Base-by-base conservation (phyloP, 2,113 vertebrate species). In the Oncorhynchus keta region DNA sequence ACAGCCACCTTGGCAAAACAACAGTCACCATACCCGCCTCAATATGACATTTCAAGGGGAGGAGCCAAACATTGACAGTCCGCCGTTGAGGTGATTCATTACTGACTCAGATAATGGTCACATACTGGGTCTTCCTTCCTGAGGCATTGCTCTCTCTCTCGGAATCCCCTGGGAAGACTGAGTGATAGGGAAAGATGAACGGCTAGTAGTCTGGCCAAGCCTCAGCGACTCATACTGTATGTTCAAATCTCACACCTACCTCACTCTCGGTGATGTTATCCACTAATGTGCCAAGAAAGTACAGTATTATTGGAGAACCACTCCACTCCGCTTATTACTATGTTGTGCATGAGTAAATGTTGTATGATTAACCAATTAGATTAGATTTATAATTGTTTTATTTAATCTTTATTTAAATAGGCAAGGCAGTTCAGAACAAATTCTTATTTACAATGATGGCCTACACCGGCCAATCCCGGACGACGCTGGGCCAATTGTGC, bases 61-160 rank as follows among this genome's bases (percentile, higher is more conserved):
- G 73, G 32, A 66, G 74, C 9, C 82, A 82, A 85, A 85, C 85
- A 85, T 81, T 80, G 86, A 84, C 81, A 65, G 9, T 79, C 82
- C 80, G 84, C 87, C 84, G 79, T 75, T 77, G 74, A 84, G 77
- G 80, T 87, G 83, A 91, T 91, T 84, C 83, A 86, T 91, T 88
- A 84, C 70, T 39, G 84, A 26, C 77, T 85, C 77, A 84, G 85
- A 89, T 87, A 88, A 87, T 74, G 68, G 80, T 73, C 76, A 75
- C 82, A 73, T 75, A 80, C 30, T 62, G 77, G 75, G 72, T 14
- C 51, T 55, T 81, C 72, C 61, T 72, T 79, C 73, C 62, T 74
- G 73, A 78, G 32, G 14, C n/a, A 45, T 24, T 77, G 80, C 72
- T 79, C 49, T 75, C 68, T 24, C 80, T 45, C 39, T 45, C 39